phyloP scores from a whole-genome alignment of 2,888 invertebrate species.

The Oxystoma pomonae region DNA sequence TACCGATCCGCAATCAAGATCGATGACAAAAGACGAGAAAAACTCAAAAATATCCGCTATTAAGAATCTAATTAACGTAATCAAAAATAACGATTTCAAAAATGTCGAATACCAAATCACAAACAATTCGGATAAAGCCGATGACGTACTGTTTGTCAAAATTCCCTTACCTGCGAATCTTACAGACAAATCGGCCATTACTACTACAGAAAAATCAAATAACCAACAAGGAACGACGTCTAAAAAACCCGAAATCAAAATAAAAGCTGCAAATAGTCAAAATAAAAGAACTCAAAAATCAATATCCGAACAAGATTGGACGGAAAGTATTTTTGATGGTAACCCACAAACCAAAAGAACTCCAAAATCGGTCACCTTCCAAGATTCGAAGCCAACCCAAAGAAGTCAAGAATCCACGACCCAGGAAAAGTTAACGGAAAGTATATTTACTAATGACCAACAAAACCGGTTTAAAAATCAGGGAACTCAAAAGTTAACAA shows the following conservation, averaged over 20 bases:
- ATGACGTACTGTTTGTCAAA: constrained; percentile 42
- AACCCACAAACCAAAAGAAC: neutral
- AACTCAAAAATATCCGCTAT: constrained; percentile 40
- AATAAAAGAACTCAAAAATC: neutral
- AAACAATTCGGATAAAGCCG: constrained; percentile 39
- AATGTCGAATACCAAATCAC: constrained; percentile 42
- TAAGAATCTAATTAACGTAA: constrained; percentile 43
- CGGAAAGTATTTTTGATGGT: neutral
- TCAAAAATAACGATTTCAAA: constrained; percentile 43
- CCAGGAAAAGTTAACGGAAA: constrained; percentile 7
- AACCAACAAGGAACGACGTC: neutral
- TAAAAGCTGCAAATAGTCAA: neutral
- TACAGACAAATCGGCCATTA: constrained; percentile 16
- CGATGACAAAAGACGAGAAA: constrained; percentile 19
- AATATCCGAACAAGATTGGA: neutral
- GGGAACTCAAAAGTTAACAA: constrained; percentile 4
- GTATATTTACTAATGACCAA: too few relatives aligned
- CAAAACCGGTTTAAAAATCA: too few relatives aligned
- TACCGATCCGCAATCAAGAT: constrained; percentile 26
- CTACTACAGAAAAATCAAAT: neutral
- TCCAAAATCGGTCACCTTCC: neutral
- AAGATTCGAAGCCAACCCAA: neutral
- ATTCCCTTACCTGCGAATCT: constrained; percentile 43
- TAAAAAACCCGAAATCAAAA: neutral
- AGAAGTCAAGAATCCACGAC: constrained; percentile 7